Evolutionary conservation across 2,113 vertebrate genomes (phyloP).

Genomic region (Mugil cephalus): DNA sequence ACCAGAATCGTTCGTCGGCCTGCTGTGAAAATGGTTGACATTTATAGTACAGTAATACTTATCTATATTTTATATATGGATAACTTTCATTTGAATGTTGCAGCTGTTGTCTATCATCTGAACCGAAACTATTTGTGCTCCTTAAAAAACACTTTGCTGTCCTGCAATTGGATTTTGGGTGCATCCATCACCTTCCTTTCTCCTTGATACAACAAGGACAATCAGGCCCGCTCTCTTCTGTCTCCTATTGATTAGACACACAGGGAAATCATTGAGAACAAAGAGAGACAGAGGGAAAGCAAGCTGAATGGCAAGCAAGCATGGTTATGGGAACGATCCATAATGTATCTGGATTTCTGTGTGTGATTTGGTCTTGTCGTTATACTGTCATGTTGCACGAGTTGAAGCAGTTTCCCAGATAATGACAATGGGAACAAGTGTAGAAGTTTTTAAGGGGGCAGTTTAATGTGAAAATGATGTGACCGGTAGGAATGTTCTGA

Average conservation of each 20-base stretch:
- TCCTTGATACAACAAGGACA: slow-evolving; percentile 58
- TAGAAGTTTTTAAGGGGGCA: not conserved
- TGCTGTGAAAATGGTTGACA: not conserved
- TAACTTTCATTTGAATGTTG: not conserved
- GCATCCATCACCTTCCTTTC: slow-evolving; percentile 21
- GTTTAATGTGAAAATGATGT: slow-evolving; percentile 25
- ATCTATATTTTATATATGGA: no score
- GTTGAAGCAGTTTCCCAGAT: slow-evolving; percentile 29
- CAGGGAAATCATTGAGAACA: slow-evolving; percentile 69
- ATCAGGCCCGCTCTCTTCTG: slow-evolving; percentile 47
- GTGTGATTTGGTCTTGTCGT: slow-evolving; percentile 20
- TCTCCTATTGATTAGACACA: slow-evolving; percentile 68
- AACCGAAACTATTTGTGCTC: slow-evolving; percentile 14
- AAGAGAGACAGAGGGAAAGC: slow-evolving; percentile 35
- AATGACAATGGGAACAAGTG: not conserved
- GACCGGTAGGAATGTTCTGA: not conserved
- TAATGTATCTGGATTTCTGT: slow-evolving; percentile 50
- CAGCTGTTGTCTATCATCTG: not conserved
- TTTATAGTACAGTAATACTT: no score
- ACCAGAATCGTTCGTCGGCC: not conserved
- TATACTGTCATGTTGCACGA: slow-evolving; percentile 11
- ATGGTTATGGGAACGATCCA: slow-evolving; percentile 78
- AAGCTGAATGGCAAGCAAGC: slow-evolving; percentile 45
- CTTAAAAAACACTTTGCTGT: slow-evolving; percentile 28
- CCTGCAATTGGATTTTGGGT: slow-evolving; percentile 42